Conservation (phyloP, 2,797 vertebrate species). For the Allobates femoralis region DNA sequence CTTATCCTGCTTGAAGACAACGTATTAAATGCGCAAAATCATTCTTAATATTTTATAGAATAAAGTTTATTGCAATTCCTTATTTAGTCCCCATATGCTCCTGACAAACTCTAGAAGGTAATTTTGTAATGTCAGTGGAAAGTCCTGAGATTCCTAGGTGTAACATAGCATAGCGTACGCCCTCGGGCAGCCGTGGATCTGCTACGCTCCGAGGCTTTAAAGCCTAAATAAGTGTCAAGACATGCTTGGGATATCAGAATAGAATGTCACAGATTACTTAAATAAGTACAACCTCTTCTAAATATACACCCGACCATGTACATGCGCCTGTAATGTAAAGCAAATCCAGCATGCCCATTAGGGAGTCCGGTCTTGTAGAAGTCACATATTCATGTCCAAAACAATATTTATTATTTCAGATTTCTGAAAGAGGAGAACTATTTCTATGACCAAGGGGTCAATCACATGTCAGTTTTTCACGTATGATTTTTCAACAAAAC, state of each 20-base stretch:
- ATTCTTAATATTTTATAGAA: neutral
- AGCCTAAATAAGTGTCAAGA: conserved; percentile 6
- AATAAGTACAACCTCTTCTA: neutral
- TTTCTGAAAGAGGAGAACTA: no score
- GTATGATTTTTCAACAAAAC: no score
- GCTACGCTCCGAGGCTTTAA: neutral
- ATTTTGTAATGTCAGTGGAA: conserved; percentile 19
- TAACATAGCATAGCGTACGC: neutral
- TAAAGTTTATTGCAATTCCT: neutral
- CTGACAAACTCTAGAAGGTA: neutral
- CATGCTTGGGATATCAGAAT: neutral
- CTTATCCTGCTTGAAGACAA: no score
- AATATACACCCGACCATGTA: neutral
- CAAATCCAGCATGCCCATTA: neutral
- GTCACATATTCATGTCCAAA: no score
- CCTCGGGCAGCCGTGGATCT: neutral
- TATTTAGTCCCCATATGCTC: neutral
- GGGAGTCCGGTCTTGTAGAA: no score
- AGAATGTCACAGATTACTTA: neutral
- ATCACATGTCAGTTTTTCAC: no score
- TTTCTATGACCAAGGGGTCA: no score
- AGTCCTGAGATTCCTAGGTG: conserved; percentile 3
- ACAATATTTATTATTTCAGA: no score
- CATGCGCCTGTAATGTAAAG: neutral
- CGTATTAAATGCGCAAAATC: no score